phyloP scores from a whole-genome alignment of 2,888 invertebrate species.

The Exephanes ischioxanthus region DNA sequence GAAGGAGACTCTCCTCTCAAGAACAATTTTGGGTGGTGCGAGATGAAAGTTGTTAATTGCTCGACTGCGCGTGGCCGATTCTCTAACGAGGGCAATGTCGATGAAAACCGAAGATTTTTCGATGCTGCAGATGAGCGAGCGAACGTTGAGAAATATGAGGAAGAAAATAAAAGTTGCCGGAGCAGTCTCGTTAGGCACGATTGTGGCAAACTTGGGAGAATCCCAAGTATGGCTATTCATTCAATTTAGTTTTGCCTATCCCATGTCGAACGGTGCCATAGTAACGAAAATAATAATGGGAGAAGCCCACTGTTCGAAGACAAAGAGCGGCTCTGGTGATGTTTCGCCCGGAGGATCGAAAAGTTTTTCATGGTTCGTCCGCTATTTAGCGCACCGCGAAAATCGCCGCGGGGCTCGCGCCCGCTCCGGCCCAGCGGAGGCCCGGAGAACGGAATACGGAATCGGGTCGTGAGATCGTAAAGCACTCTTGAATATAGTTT shows the following conservation, averaged over 20 bases:
- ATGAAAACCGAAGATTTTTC: conserved; percentile 45
- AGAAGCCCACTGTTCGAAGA: conserved; percentile 38
- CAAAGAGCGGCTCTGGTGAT: conserved; percentile 19
- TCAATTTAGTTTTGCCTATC: conserved; percentile 33
- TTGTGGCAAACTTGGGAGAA: conserved; percentile 37
- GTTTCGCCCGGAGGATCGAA: conserved; percentile 66
- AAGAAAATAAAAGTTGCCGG: conserved; percentile 40
- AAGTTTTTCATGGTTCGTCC: conserved; percentile 68
- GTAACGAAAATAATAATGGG: conserved; percentile 34
- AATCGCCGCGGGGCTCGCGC: conserved; percentile 61
- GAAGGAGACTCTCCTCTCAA: not conserved
- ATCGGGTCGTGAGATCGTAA: conserved; percentile 22
- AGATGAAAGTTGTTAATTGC: conserved; percentile 32
- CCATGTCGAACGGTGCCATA: not conserved
- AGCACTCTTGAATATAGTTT: not conserved
- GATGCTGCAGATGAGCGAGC: conserved; percentile 23
- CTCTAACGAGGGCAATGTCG: conserved; percentile 47
- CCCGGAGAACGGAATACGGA: conserved; percentile 5
- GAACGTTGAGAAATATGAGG: conserved; percentile 5
- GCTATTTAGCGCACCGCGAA: conserved; percentile 73
- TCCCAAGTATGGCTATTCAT: conserved; percentile 25
- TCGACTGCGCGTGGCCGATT: conserved; percentile 18
- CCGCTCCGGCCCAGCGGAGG: not conserved
- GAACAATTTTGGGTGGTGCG: not conserved
- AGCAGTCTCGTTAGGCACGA: conserved; percentile 37